phyloP scores from a whole-genome alignment of 2,797 vertebrate genomes.

The Bryconaethiops microstoma region DNA sequence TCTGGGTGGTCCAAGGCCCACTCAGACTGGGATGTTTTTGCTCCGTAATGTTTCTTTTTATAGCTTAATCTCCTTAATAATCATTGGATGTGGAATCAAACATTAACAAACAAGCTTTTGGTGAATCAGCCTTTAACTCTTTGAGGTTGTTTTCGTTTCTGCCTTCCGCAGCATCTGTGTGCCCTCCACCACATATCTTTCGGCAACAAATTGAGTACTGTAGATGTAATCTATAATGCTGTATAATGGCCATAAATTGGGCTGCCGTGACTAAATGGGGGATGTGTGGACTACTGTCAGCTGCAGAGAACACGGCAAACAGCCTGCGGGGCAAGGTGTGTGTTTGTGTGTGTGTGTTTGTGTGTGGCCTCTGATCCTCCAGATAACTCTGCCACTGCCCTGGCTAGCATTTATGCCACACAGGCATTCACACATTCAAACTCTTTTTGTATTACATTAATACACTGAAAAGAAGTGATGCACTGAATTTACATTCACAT shows the following conservation, averaged over 20 bases:
- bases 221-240: constrained; percentile 86
- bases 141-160: constrained; percentile 59
- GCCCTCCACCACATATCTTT: constrained; percentile 71
- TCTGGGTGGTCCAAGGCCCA: constrained; percentile 85
- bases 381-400: constrained; percentile 62
- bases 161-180: constrained; percentile 46
- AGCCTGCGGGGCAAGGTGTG: constrained; percentile 82
- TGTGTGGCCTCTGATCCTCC: constrained; percentile 84
- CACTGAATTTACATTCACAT: not conserved
- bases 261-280: constrained; percentile 88
- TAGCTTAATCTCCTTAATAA: constrained; percentile 69
- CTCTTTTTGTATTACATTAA: not conserved
- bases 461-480: not conserved
- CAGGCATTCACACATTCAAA: constrained; percentile 2
- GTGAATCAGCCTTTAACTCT: constrained; percentile 65
- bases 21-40: constrained; percentile 56
- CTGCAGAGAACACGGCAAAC: constrained; percentile 82
- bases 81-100: constrained; percentile 64
- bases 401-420: constrained; percentile 1
- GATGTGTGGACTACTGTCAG: constrained; percentile 83
- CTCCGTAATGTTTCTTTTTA: constrained; percentile 76
- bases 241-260: constrained; percentile 88
- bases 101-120: constrained; percentile 73
- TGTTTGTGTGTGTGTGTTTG: constrained; percentile 70
- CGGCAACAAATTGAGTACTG: constrained; percentile 77